phyloP scores from a whole-genome alignment of 2,797 vertebrate genomes.

The Parauchenoglanis ngamensis region DNA sequence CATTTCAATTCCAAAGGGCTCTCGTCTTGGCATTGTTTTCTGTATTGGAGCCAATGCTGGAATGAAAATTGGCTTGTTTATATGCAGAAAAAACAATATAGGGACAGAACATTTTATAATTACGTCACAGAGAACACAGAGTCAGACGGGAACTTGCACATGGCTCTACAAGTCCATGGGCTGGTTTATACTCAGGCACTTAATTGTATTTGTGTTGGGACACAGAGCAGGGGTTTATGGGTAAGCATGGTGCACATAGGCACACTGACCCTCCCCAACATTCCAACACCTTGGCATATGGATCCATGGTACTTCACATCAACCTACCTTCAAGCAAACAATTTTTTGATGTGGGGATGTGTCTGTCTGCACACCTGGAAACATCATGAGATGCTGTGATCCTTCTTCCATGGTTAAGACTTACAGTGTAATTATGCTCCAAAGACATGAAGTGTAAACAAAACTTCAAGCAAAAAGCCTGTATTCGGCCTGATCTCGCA shows the following conservation, averaged over 20 bases:
- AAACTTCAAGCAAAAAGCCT: neutral
- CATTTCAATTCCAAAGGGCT: conserved; percentile 7
- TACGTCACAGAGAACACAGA: neutral
- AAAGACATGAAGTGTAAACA: neutral
- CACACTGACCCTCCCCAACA: neutral
- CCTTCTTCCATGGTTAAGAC: too few species aligned
- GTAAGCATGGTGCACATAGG: neutral
- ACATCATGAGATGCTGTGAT: neutral
- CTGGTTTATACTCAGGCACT: neutral
- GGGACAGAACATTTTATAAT: neutral
- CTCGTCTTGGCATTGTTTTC: conserved; percentile 11
- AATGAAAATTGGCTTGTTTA: neutral
- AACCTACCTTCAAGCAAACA: neutral
- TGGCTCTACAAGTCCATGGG: too few species aligned
- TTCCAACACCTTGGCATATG: neutral
- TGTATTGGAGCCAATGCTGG: neutral
- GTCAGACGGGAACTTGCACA: neutral
- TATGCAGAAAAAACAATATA: neutral
- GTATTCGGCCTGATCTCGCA: too few species aligned
- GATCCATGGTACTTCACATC: too few species aligned
- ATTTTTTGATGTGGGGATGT: neutral
- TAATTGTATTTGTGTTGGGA: neutral
- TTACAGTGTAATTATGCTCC: neutral
- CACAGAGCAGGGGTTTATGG: neutral
- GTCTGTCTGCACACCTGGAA: neutral